phyloP scores from a whole-genome alignment of 2,113 vertebrate genomes.

The Ophiodon elongatus region DNA sequence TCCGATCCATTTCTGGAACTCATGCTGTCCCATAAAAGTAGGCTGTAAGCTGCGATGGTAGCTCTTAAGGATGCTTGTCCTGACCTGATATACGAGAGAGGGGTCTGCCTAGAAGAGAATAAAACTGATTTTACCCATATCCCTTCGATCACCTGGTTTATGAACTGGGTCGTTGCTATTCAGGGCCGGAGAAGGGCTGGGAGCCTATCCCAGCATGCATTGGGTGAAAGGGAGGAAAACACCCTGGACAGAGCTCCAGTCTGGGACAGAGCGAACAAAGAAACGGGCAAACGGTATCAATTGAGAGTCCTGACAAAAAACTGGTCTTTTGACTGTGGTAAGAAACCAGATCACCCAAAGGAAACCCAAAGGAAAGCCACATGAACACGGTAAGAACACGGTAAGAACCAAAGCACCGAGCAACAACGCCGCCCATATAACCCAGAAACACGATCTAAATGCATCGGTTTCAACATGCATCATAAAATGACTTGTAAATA shows the following conservation, averaged over 20 bases:
- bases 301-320: constrained; percentile 38
- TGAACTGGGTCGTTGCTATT: constrained; percentile 33
- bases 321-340: constrained; percentile 23
- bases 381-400: constrained; percentile 34
- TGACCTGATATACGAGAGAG: constrained; percentile 49
- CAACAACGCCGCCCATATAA: constrained; percentile 1
- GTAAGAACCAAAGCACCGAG: background rate
- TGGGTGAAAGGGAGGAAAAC: constrained; percentile 47
- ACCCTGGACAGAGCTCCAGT: constrained; percentile 29
- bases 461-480: constrained; percentile 47
- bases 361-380: too few species aligned
- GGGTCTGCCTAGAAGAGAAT: constrained; percentile 21
- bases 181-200: constrained; percentile 47
- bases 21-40: constrained; percentile 60
- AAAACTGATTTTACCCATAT: background rate
- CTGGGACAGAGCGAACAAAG: constrained; percentile 52
- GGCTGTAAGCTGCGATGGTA: constrained; percentile 51
- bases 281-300: constrained; percentile 37
- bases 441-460: constrained; percentile 48
- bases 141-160: constrained; percentile 12
- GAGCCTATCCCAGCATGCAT: constrained; percentile 48
- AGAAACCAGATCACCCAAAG: constrained; percentile 36
- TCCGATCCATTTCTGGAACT: constrained; percentile 72
- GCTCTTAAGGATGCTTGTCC: constrained; percentile 42
- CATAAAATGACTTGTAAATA: constrained; percentile 66